Conservation (phyloP, 2,888 invertebrate species). For the Leucoma salicis region DNA sequence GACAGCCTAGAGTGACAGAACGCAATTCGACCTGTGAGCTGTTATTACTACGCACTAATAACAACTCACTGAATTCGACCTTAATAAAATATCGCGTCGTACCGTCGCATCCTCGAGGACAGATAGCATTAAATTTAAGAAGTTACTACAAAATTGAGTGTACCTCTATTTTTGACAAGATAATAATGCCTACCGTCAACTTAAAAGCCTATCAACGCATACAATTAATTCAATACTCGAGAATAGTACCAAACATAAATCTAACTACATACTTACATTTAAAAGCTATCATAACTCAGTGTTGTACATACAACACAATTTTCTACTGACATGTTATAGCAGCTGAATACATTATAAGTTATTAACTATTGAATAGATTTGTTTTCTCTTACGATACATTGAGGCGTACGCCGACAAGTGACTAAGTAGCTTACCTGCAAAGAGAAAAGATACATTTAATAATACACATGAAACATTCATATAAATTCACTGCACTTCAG, state of each 20-base stretch:
- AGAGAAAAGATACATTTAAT: slow-evolving; percentile 36
- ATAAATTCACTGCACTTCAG: slow-evolving; percentile 12
- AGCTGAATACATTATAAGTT: slow-evolving; percentile 21
- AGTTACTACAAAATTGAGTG: too few species aligned
- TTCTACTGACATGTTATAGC: slow-evolving; percentile 14
- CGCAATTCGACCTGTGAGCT: too few species aligned
- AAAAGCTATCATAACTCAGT: slow-evolving; percentile 13
- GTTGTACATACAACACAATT: slow-evolving; percentile 10
- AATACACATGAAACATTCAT: slow-evolving; percentile 17
- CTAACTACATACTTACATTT: background rate
- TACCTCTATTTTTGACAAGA: too few species aligned
- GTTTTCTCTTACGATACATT: slow-evolving; percentile 28
- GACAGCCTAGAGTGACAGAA: too few species aligned
- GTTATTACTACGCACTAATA: too few species aligned
- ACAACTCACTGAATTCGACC: too few species aligned
- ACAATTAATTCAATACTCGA: background rate
- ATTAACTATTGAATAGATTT: slow-evolving; percentile 19
- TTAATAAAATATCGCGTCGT: too few species aligned
- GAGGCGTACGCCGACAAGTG: slow-evolving; percentile 10
- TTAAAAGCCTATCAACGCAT: too few species aligned
- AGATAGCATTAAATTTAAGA: too few species aligned
- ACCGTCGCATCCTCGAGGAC: too few species aligned
- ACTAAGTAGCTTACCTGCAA: slow-evolving; percentile 46
- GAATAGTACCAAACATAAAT: background rate
- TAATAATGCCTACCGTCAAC: background rate